A percentile compares a stretch with the other conserved stretches of the same genome.
These are phyloP conservation scores for human (Homo sapiens) DNA, from an alignment of 2,113 vertebrate species.

Conservation along the genomic window GRCh38 chr21:15497501-15498000, in stretches of 20 bases:
- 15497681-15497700: neutral
- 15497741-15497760: neutral
- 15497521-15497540: neutral
- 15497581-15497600: neutral
- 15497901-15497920: neutral
- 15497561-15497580: neutral
- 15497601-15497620: neutral
- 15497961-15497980: neutral
- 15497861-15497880: neutral
- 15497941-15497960: fast-evolving
- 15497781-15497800: neutral
- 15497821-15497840: neutral
- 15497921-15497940: neutral
- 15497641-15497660: neutral
- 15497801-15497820: neutral
- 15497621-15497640: neutral
- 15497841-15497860: neutral
- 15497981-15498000: neutral
- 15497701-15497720: neutral
- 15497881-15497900: neutral
- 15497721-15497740: neutral
- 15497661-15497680: neutral
- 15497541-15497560: neutral
- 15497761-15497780: neutral
- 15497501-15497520: neutral